A percentile compares a stretch with the other conserved stretches of the same genome.
phyloP scores from a whole-genome alignment of 1,140 invertebrate species.

The Philotrypesis tridentata region DNA sequence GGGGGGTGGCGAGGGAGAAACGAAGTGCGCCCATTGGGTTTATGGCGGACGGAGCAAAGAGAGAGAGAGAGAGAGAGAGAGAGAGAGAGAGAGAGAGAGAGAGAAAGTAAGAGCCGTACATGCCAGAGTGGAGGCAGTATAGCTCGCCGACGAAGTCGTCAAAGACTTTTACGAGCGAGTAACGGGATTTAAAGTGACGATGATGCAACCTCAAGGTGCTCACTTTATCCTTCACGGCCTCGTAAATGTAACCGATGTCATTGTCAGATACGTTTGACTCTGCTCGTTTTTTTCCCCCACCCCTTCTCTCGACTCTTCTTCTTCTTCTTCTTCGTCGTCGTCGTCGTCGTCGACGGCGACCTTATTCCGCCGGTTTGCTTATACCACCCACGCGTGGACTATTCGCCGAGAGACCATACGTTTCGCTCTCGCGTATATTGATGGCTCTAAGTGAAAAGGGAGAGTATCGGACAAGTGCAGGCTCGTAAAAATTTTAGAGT shows the following conservation, averaged over 20 bases:
- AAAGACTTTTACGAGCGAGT: constrained; percentile 74
- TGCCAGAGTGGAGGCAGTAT: constrained; percentile 49
- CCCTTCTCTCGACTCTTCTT: not conserved
- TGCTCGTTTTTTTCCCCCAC: constrained; percentile 13
- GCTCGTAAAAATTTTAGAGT: constrained; percentile 34
- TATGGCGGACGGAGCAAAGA: constrained; percentile 59
- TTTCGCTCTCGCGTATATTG: constrained; percentile 8
- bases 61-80: not conserved
- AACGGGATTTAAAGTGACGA: constrained; percentile 75
- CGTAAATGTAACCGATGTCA: constrained; percentile 75
- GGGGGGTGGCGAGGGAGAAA: constrained; percentile 10
- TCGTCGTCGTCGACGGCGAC: not conserved
- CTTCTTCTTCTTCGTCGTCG: too few species aligned
- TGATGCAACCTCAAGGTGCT: constrained; percentile 74
- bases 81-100: constrained; percentile 19
- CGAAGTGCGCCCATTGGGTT: constrained; percentile 64
- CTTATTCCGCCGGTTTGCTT: not conserved
- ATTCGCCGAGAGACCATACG: not conserved
- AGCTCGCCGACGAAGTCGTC: constrained; percentile 69
- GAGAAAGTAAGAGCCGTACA: constrained; percentile 31
- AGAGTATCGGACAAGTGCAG: constrained; percentile 9
- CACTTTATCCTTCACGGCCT: constrained; percentile 73
- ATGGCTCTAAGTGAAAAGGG: constrained; percentile 13
- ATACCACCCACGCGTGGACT: constrained; percentile 5
- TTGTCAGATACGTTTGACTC: constrained; percentile 62